Conservation (phyloP, 2,797 vertebrate species). For the Ctenopoma kingsleyae region DNA sequence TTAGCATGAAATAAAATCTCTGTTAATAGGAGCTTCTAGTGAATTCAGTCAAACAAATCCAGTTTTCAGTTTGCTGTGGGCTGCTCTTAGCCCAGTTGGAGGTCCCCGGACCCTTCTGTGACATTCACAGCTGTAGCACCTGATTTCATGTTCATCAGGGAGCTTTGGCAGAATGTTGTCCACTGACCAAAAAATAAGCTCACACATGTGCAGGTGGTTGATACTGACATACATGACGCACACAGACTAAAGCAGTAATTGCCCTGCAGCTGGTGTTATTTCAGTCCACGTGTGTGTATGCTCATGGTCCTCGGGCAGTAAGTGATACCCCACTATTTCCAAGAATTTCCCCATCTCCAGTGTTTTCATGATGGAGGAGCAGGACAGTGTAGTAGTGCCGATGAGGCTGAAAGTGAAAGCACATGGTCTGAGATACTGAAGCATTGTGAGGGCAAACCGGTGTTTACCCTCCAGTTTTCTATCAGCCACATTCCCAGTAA, state of each 20-base stretch:
- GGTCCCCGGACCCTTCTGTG: neutral
- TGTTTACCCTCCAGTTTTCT: conserved; percentile 47
- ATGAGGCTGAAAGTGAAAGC: conserved; percentile 35
- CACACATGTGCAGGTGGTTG: neutral
- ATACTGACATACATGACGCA: conserved; percentile 6
- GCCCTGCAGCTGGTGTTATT: conserved; percentile 10
- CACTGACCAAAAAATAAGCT: neutral
- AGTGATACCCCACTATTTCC: conserved; percentile 40
- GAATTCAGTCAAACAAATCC: neutral
- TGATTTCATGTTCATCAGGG: neutral
- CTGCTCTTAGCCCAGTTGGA: neutral
- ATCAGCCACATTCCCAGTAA: conserved; percentile 63
- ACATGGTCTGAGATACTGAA: conserved; percentile 11
- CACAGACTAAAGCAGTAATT: conserved; percentile 1
- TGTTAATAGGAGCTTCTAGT: neutral
- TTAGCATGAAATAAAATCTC: neutral
- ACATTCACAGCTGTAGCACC: neutral
- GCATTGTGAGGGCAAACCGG: conserved; percentile 39
- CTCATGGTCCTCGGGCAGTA: neutral
- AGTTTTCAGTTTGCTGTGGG: neutral
- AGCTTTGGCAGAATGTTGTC: neutral
- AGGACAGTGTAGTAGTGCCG: conserved; percentile 11
- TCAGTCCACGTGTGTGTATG: neutral
- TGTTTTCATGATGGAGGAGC: conserved; percentile 4
- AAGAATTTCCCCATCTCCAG: conserved; percentile 9